Evolutionary conservation across 2,888 invertebrate species (phyloP), one percentile per base, ranked within the genome.

Genomic region (Xylota segnis): DNA sequence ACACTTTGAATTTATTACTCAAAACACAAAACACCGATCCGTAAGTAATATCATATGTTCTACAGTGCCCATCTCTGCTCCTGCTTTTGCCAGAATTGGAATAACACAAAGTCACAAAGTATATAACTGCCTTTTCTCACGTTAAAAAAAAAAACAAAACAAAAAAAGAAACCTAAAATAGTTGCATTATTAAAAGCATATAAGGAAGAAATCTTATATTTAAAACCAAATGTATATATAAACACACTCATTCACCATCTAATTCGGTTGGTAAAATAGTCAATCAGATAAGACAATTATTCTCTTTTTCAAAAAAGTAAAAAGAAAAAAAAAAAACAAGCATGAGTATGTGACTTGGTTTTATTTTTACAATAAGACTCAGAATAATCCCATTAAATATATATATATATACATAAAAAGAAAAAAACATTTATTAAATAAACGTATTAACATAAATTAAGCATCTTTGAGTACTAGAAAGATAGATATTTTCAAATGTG

Each of bases 91-190:
- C 9, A 43, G 7, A 12, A 16, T 45, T 40, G 32, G 18, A 9
- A 52, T n/a, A 45, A 47, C 5, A 68, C 50, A 29, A 37, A 16
- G 16, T 16, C 34, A 50, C 14, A 59, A 75, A 37, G 16, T 34
- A 63, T 65, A 52, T 65, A 63, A 79, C 78, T 79, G 78, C 78
- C 72, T 79, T 72, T 79, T 79, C 58, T 40, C 14, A 72, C 27
- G 34, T 54, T 45, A 58, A 50, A 40, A 27, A 78, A 29, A 45
- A 43, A 37, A 14, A 52, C 4, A 76, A 52, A 68, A 1, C 23
- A 23, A 23, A 45, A 43, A 37, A 14, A 59, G 4, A 76, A 52
- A 68, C 14, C 6, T 43, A 9, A 43, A 61, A 56, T 37, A 34
- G n/a, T 63, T 45, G 16, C 43, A 59, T 70, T 32, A 77, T 32